These are phyloP conservation scores for Oophaga sylvatica DNA, from an alignment of 2,797 vertebrate species.

Conservation along the genomic window DNA sequence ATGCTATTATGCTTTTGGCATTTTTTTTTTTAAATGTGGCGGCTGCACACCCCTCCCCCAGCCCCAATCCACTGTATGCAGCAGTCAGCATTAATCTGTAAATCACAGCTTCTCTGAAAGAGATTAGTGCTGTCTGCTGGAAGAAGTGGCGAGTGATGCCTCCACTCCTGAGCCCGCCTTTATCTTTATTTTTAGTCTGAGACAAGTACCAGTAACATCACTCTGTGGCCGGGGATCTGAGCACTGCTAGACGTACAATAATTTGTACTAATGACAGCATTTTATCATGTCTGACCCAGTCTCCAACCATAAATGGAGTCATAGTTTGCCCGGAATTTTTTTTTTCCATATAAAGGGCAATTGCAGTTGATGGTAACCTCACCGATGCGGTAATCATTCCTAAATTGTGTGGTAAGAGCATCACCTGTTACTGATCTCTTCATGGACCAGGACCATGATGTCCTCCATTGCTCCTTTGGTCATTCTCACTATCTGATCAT, in stretches of 20 bases:
- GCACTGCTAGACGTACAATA: background rate
- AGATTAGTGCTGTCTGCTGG: conserved; percentile 53
- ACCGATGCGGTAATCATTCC: background rate
- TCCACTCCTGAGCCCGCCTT: conserved; percentile 1
- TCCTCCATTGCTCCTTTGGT: background rate
- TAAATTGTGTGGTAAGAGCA: background rate
- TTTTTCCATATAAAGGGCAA: background rate
- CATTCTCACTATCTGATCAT: background rate
- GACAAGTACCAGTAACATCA: conserved; percentile 21
- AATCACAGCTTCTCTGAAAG: conserved; percentile 43
- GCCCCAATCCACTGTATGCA: conserved; percentile 4
- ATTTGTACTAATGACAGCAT: conserved; percentile 8
- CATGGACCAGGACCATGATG: background rate
- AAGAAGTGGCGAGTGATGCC: conserved; percentile 35
- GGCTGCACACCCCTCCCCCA: background rate
- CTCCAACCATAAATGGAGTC: background rate
- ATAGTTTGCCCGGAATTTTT: background rate
- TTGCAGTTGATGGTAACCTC: background rate
- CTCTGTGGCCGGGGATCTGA: conserved; percentile 23
- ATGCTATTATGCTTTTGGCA: background rate
- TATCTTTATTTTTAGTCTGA: conserved; percentile 30
- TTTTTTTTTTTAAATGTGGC: background rate
- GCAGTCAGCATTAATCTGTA: conserved; percentile 52
- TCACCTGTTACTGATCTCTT: background rate
- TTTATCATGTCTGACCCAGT: background rate